Base-by-base conservation (phyloP, 2,888 invertebrate genomes). In the Leucania comma region DNA sequence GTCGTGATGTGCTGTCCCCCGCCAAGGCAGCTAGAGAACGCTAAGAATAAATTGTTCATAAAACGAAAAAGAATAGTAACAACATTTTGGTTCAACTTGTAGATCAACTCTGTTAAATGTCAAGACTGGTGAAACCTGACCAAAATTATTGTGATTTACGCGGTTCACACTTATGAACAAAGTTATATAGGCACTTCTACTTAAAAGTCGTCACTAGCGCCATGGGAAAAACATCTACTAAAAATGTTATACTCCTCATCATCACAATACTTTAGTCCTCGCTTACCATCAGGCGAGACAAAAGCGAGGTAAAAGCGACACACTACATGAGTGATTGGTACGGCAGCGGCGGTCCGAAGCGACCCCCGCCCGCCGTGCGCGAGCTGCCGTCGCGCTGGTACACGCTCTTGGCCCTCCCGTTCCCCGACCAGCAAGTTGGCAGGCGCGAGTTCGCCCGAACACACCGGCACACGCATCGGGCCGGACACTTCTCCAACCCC, bases 371-470 rank as follows among this genome's bases (percentile, higher is more conserved):
- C 79, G 93, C 95, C 76, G 93, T 93, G 69, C 90, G 91, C 68
- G 97, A 97, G 90, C 97, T 98, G 96, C 98, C 98, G 71, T 97
- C 98, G 84, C 97, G 98, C 87, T 98, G 98, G 98, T 98, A 98
- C 96, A 98, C 98, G 80, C 97, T 98, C 89, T 97, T 98, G 93
- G 98, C 98, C 86, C 97, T 98, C 90, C 98, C 98, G 86, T 99
- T 99, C 96, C 98, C 98, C 90, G 98, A 99, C 96, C 98, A 98
- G 96, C 98, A 98, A 93, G 97, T 98, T 89, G 98, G 98, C 87
- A 96, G 98, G 90, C 97, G 98, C 81, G 98, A 98, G 95, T 97
- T 98, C 89, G 97, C 97, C 84, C 97, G 98, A 88, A 97, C 97
- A 89, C 97, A 97, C 92, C 97, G 97, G 77, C 97, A 97, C 90